phyloP scores from a whole-genome alignment of 2,888 invertebrate species.

The Syrphus vitripennis region DNA sequence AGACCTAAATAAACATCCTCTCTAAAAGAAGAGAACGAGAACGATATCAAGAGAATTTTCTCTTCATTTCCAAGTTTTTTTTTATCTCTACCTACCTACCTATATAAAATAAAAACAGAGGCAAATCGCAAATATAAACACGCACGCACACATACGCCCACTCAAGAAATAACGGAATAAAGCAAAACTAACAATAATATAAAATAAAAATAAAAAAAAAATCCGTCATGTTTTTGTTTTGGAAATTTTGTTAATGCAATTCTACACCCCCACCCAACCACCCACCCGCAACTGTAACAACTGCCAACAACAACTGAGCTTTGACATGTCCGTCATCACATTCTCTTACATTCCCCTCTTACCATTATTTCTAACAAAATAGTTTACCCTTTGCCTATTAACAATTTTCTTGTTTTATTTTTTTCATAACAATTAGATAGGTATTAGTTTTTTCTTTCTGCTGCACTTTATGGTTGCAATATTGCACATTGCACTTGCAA shows the following conservation, averaged over 20 bases:
- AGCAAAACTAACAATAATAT: conserved; percentile 4
- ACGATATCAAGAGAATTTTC: conserved; percentile 8
- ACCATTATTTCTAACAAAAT: conserved; percentile 18
- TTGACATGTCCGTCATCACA: conserved; percentile 1
- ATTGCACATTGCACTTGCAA: conserved; percentile 14
- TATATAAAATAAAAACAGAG: conserved; percentile 44
- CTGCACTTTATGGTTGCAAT: not conserved
- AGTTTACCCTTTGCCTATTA: not conserved
- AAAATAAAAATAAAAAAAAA: not conserved
- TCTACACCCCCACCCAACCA: not conserved
- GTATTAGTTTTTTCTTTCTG: not conserved
- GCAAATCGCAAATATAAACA: not conserved
- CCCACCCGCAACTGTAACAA: not conserved
- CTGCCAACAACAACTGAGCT: not conserved
- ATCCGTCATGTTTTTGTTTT: conserved; percentile 7
- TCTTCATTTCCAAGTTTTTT: not conserved
- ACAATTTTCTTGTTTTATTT: not conserved
- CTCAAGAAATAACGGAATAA: conserved; percentile 18
- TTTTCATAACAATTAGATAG: not conserved
- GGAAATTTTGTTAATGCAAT: conserved; percentile 7
- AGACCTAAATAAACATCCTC: not conserved
- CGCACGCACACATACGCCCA: not conserved
- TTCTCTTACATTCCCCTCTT: conserved; percentile 3
- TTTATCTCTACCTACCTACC: too few relatives aligned
- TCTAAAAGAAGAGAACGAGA: not conserved